Evolutionary conservation across 2,888 invertebrate genomes (phyloP), one percentile per base, ranked within the genome.

Genomic region (Serrognathus titanus): DNA sequence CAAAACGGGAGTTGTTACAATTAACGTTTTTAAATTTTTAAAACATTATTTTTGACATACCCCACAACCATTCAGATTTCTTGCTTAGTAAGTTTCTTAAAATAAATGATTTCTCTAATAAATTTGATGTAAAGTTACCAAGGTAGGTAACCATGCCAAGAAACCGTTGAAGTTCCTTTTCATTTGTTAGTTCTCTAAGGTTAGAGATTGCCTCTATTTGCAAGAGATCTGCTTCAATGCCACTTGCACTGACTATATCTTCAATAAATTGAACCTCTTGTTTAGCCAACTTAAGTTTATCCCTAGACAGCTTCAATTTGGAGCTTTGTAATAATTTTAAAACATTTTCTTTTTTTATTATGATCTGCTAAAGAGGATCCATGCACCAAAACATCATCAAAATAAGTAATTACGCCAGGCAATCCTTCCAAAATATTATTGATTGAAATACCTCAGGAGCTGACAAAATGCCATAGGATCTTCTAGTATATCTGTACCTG

Each of bases 401-500:
- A 24, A 41, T 48, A 40, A 35, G 24, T 20, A 36, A 12, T 24
- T 6, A 31, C 39, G 4, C 39, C 3, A 37, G 20, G 20, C 39
- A 8, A 46, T 52, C 12, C 5, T 36, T 11, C 36, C 36, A 45
- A 45, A 38, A 37, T 46, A 52, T n/a, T 13, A 13, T 24, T 45
- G 46, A 10, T 20, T 46, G 9, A 24, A 52, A 7, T 39, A 45
- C 24, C 43, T 50, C n/a, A 45, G 45, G 10, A 50, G 51, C 6
- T 20, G 20, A 20, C 4, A 20, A 20, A 20, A 20, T 20, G 4
- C 20, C 20, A 4, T 20, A 20, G 3, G 51, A 46, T 31, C 43
- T 12, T n/a, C 52, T 11, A 9, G n/a, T 10, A 46, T 52, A 54
- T 35, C 57, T 37, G 31, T 59, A 63, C 31, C n/a, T n/a, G n/a